A percentile compares a stretch with the other conserved stretches of the same genome.
phyloP scores from a whole-genome alignment of 2,113 vertebrate genomes.

The Pleuronectes platessa region DNA sequence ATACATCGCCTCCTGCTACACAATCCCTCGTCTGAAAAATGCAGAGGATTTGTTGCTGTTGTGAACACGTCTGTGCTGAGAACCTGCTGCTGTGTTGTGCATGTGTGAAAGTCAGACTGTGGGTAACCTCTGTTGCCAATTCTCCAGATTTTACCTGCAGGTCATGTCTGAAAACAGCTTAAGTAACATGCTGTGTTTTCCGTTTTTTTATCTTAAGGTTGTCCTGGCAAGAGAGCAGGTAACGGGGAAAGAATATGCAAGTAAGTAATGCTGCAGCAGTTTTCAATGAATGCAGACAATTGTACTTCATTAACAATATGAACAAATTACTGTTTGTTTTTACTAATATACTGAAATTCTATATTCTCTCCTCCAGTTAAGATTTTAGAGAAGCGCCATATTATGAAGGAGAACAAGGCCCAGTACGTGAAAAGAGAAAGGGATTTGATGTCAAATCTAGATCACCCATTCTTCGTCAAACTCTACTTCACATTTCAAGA shows the following conservation, averaged over 20 bases:
- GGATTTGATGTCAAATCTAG: conserved; percentile 97
- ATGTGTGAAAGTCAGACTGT: too few relatives aligned
- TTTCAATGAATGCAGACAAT: neutral
- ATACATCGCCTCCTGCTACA: too few relatives aligned
- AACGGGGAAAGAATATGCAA: conserved; percentile 96
- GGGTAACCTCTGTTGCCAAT: too few relatives aligned
- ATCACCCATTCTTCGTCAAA: conserved; percentile 98
- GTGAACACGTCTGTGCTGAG: too few relatives aligned
- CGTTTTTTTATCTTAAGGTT: conserved; percentile 82
- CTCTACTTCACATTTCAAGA: conserved; percentile 99
- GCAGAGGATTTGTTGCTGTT: too few relatives aligned
- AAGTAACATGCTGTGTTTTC: conserved; percentile 3
- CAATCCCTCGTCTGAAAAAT: too few relatives aligned
- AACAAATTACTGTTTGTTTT: neutral
- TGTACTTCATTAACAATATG: neutral
- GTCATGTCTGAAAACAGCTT: conserved; percentile 19
- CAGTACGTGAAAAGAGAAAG: conserved; percentile 97
- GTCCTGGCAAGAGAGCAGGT: conserved; percentile 95
- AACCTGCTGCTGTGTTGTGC: too few relatives aligned
- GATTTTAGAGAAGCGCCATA: conserved; percentile 98
- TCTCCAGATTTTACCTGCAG: too few relatives aligned
- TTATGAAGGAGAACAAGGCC: conserved; percentile 99
- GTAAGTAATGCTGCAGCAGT: conserved; percentile 82
- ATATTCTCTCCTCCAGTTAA: conserved; percentile 87
- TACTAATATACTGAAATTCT: neutral